Conservation (phyloP, 1,140 invertebrate species). For the Ceratitis capitata region DNA sequence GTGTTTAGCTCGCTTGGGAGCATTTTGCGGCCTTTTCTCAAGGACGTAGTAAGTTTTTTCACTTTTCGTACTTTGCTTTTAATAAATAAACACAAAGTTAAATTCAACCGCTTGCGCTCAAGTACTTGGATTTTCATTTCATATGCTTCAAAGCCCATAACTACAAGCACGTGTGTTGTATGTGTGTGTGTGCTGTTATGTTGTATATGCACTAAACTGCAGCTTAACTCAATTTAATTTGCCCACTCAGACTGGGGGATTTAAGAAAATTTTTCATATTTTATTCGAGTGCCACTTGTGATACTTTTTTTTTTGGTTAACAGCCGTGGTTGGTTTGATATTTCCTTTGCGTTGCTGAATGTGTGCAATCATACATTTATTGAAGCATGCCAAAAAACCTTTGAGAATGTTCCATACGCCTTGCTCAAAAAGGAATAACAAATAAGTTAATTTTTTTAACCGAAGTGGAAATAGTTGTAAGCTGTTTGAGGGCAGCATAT, state of each 20-base stretch:
- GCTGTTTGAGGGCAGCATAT: too few relatives aligned
- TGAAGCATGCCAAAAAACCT: neutral
- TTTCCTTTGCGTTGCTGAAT: neutral
- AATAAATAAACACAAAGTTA: neutral
- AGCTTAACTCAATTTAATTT: constrained; percentile 32
- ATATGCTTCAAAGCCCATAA: neutral
- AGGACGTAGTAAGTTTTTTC: neutral
- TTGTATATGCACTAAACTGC: neutral
- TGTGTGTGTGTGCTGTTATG: neutral
- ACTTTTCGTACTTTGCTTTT: neutral
- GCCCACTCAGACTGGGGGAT: constrained; percentile 7
- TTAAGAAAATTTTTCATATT: constrained; percentile 29
- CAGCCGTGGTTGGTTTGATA: neutral
- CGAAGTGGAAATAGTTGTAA: too few relatives aligned
- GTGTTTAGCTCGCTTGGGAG: neutral
- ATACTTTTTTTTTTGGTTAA: neutral
- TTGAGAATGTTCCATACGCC: too few relatives aligned
- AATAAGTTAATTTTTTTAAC: too few relatives aligned
- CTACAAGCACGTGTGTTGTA: neutral
- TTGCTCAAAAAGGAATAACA: neutral
- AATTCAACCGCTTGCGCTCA: neutral
- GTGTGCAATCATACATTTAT: neutral
- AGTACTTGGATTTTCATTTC: neutral
- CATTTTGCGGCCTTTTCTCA: neutral
- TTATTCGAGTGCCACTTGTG: constrained; percentile 18